Conservation (phyloP, 64 coral and sea anemone species). For the Platygyra sinensis region DNA sequence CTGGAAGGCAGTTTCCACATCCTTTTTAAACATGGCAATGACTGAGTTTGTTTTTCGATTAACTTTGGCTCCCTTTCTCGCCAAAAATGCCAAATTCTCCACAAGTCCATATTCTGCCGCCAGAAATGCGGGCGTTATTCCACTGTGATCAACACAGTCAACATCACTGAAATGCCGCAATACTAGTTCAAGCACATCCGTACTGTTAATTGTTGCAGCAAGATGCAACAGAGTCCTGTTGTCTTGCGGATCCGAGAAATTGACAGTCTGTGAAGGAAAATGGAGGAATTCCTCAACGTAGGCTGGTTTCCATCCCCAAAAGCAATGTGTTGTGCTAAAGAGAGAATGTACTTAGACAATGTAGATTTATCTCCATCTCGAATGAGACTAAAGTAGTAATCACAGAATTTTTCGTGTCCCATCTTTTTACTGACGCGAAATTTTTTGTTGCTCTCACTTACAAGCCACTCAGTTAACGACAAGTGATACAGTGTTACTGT, state of each 20-base stretch:
- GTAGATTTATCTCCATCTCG: not conserved
- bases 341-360: not conserved
- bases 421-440: constrained; percentile 59
- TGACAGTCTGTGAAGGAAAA: constrained; percentile 34
- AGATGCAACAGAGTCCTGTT: constrained; percentile 37
- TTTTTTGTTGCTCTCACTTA: constrained; percentile 5
- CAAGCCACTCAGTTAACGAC: constrained; percentile 75
- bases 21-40: too few relatives aligned
- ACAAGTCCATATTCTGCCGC: constrained; percentile 16
- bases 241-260: constrained; percentile 1
- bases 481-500: constrained; percentile 55
- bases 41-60: constrained; percentile 6
- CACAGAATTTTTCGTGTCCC: constrained; percentile 42
- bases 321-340: constrained; percentile 42
- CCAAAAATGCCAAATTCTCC: constrained; percentile 17
- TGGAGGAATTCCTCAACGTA: constrained; percentile 45
- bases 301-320: not conserved
- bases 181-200: constrained; percentile 19
- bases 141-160: constrained; percentile 14
- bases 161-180: not conserved
- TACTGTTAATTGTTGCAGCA: constrained; percentile 38
- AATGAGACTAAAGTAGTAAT: constrained; percentile 45
- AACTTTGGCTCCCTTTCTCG: constrained; percentile 31
- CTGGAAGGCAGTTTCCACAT: not conserved
- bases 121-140: too few relatives aligned